Evolutionary conservation across 1,140 invertebrate genomes (phyloP), one percentile per base, ranked within the genome.

Genomic region (Tetramorium simillimum): DNA sequence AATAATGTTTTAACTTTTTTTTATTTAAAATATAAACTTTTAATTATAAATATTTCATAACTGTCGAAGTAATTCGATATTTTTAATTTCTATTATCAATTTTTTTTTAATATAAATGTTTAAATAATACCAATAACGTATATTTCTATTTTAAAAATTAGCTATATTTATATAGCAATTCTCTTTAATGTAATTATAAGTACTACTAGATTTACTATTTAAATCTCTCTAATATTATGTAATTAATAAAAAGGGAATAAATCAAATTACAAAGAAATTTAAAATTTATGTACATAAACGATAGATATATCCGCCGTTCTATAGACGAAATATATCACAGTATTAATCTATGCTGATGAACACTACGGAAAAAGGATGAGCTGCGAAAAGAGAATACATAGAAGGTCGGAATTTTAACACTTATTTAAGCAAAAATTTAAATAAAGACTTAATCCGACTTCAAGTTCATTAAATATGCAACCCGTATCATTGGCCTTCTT

Each of bases 341-440:
- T 28, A 62, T 62, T 77, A 62, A 62, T 77, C 5, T 21, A 49
- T 18, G 28, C 28, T 67, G 28, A 51, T 58, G 46, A 81, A 82
- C 0, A 58, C 24, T 56, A 40, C 49, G 40, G 46, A 12, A 58
- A 58, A 53, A 51, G n/a, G 33, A 24, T 49, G 6, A 78, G 53
- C 21, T 43, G 65, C 6, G 18, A 46, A 73, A 75, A 46, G 46
- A 46, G n/a, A 58, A 37, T 28, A 12, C 12, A 82, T 56, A 12
- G 40, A 69, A 67, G 6, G 56, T 14, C 24, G 14, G n/a, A 2
- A 24, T 51, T 84, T 84, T 56, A 70, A 81, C 21, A 56, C 51
- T 72, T 84, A 43, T 84, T 84, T 75, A 84, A 75, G 40, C 53
- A 75, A 75, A 84, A 62, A 84, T 75, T 84, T 84, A 84, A 84